Evolutionary conservation across 2,797 vertebrate species (phyloP).

Genomic region (Esox lucius): DNA sequence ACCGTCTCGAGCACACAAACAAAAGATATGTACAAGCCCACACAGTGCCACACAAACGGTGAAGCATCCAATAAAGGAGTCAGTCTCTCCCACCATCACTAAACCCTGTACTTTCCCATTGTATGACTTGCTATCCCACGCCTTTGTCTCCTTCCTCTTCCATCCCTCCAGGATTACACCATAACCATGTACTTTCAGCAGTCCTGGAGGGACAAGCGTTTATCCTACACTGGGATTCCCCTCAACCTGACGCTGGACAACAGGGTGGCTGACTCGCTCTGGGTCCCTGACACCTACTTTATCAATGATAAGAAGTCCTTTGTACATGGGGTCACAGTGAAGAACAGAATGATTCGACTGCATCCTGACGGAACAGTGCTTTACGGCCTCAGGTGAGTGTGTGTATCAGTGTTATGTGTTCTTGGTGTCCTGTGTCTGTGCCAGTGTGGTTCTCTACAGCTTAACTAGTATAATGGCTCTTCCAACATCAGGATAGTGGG

Average conservation of each 20-base stretch:
- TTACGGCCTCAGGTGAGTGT: conserved; percentile 87
- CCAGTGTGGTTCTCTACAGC: background rate
- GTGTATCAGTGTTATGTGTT: background rate
- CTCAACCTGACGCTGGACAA: conserved; percentile 92
- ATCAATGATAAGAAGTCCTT: conserved; percentile 96
- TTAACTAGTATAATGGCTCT: background rate
- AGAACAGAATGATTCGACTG: conserved; percentile 93
- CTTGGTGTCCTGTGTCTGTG: background rate
- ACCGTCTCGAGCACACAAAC: background rate
- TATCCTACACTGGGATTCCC: conserved; percentile 90
- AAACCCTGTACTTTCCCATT: background rate
- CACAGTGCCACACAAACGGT: background rate
- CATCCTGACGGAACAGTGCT: conserved; percentile 94
- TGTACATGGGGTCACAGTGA: conserved; percentile 93
- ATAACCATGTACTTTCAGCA: conserved; percentile 95
- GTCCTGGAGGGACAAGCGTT: conserved; percentile 91
- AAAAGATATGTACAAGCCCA: background rate
- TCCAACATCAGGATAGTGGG: background rate
- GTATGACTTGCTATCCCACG: conserved; percentile 7
- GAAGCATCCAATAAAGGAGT: background rate
- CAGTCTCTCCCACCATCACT: background rate
- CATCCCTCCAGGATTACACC: conserved; percentile 85
- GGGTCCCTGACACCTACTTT: conserved; percentile 96
- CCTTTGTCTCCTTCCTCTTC: conserved; percentile 13
- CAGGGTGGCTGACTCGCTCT: conserved; percentile 91